These are phyloP conservation scores for Falco berigora DNA, from an alignment of 2,797 vertebrate species.

Conservation along the genomic window DNA sequence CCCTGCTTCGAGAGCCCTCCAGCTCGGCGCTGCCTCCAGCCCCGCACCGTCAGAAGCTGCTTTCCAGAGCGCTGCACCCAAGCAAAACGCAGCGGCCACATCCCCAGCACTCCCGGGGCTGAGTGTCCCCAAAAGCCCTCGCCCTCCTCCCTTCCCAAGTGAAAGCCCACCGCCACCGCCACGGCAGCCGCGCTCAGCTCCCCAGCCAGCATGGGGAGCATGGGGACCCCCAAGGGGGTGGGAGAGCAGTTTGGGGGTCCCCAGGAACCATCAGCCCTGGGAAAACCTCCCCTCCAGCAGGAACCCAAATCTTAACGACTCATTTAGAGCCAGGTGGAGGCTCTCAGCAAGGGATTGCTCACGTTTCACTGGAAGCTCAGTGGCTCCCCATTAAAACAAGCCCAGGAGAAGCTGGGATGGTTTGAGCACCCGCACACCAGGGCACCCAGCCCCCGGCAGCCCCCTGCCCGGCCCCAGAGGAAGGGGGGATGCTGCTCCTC, in stretches of 20 bases:
- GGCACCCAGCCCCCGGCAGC: not conserved
- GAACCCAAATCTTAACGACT: not conserved
- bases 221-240: not conserved
- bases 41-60: not conserved
- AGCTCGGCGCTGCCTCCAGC: fast-evolving
- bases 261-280: not conserved
- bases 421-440: fast-evolving
- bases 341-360: not conserved
- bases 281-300: not conserved
- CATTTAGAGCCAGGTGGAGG: not conserved
- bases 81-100: not conserved
- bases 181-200: fast-evolving
- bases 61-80: not conserved
- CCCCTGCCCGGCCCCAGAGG: not conserved
- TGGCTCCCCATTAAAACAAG: not conserved
- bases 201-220: not conserved
- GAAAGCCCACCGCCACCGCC: fast-evolving
- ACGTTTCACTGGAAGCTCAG: not conserved
- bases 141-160: not conserved
- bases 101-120: not conserved
- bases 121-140: not conserved
- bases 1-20: not conserved
- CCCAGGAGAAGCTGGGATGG: not conserved
- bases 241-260: not conserved
- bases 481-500: not conserved